phyloP scores from a whole-genome alignment of 2,797 vertebrate species.

The Scleropages formosus region DNA sequence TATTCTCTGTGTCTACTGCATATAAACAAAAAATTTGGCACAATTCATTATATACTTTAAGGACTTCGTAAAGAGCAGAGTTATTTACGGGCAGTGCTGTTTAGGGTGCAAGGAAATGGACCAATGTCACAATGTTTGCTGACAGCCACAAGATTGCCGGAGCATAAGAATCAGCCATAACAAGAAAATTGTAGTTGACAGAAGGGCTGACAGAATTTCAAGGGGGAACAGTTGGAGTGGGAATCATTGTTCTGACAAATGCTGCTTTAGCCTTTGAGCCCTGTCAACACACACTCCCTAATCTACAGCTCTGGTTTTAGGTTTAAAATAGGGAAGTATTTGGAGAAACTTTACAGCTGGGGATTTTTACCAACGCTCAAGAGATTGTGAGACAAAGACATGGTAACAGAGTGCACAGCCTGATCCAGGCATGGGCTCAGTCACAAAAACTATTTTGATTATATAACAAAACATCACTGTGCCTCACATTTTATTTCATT shows the following conservation, averaged over 20 bases:
- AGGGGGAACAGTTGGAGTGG: not conserved
- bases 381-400: not conserved
- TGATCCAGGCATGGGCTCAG: too few relatives aligned
- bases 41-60: not conserved
- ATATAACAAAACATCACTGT: too few relatives aligned
- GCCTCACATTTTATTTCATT: too few relatives aligned
- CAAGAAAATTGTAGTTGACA: not conserved
- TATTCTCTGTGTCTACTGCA: too few relatives aligned
- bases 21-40: too few relatives aligned
- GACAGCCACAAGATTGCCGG: not conserved
- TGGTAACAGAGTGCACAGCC: too few relatives aligned
- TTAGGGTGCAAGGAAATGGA: not conserved
- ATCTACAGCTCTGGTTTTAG: not conserved
- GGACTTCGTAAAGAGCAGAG: not conserved
- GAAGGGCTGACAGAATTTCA: not conserved
- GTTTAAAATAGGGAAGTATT: not conserved
- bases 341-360: not conserved
- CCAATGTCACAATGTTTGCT: constrained; percentile 2
- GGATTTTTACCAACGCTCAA: not conserved
- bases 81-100: not conserved
- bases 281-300: not conserved
- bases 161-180: not conserved
- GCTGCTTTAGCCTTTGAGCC: not conserved
- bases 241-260: not conserved
- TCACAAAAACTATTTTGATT: too few relatives aligned